Conservation (phyloP, 2,888 invertebrate genomes). For the Lypha dubia region DNA sequence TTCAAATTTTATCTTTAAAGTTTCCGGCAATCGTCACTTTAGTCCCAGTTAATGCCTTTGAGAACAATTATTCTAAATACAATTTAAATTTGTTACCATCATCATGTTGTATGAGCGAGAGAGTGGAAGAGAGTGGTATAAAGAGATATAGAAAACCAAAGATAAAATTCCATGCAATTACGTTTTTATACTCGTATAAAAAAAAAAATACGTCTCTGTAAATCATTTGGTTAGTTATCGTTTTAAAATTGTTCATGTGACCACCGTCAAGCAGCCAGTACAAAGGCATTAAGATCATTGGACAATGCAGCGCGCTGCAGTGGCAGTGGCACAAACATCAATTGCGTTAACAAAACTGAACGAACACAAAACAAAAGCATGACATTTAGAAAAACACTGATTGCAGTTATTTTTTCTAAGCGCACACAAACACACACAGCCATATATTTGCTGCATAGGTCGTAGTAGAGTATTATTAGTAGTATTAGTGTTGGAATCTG, state of each 20-base stretch:
- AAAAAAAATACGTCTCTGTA: conserved; percentile 38
- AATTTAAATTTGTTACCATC: conserved; percentile 8
- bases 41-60: neutral
- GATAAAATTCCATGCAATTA: conserved; percentile 25
- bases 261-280: conserved; percentile 20
- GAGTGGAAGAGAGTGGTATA: neutral
- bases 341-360: conserved; percentile 26
- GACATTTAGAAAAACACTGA: conserved; percentile 47
- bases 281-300: conserved; percentile 7
- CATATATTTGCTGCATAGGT: neutral
- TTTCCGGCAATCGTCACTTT: neutral
- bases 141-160: neutral
- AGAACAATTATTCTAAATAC: conserved; percentile 6
- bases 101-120: neutral
- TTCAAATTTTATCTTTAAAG: conserved; percentile 3
- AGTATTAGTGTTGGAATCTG: too few relatives aligned
- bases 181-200: neutral
- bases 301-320: too few relatives aligned
- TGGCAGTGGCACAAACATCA: conserved; percentile 11
- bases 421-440: neutral
- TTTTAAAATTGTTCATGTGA: conserved; percentile 56
- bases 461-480: too few relatives aligned
- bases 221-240: conserved; percentile 59
- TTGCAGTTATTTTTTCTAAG: conserved; percentile 27
- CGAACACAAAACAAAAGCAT: conserved; percentile 27